phyloP scores from a whole-genome alignment of 2,797 vertebrate species.

The Pantherophis vulpinus region DNA sequence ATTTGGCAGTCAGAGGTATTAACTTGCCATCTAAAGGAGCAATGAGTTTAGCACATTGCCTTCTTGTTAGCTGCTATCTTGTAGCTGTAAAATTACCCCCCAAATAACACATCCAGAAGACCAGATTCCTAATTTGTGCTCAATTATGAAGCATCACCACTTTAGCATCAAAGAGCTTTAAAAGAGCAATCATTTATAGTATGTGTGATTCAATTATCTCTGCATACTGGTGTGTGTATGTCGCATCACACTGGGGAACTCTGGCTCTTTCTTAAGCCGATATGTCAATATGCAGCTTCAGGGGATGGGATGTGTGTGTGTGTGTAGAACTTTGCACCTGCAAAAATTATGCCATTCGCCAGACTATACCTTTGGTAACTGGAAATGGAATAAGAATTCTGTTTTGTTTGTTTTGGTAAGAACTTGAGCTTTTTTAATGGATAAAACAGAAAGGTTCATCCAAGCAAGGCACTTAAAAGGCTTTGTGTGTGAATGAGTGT shows the following conservation, averaged over 20 bases:
- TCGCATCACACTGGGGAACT: not conserved
- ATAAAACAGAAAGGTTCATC: not conserved
- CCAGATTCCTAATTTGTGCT: slow-evolving; percentile 19
- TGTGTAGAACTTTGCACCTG: not conserved
- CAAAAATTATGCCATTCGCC: not conserved
- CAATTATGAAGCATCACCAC: not conserved
- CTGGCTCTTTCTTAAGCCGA: not conserved
- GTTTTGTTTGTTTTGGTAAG: not conserved
- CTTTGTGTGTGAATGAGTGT: not conserved
- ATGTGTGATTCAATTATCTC: not conserved
- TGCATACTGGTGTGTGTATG: not conserved
- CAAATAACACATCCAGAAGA: not conserved
- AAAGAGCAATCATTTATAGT: not conserved
- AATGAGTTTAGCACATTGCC: not conserved
- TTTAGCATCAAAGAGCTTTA: not conserved
- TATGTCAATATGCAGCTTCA: not conserved
- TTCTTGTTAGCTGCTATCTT: not conserved
- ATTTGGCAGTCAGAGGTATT: not conserved
- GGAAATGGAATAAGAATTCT: not conserved
- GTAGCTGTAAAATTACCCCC: not conserved
- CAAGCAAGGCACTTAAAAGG: not conserved
- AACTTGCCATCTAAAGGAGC: not conserved
- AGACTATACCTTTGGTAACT: not conserved
- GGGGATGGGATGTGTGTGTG: not conserved
- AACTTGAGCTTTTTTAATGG: not conserved